phyloP scores from a whole-genome alignment of 2,113 vertebrate genomes.

The Galemys pyrenaicus region DNA sequence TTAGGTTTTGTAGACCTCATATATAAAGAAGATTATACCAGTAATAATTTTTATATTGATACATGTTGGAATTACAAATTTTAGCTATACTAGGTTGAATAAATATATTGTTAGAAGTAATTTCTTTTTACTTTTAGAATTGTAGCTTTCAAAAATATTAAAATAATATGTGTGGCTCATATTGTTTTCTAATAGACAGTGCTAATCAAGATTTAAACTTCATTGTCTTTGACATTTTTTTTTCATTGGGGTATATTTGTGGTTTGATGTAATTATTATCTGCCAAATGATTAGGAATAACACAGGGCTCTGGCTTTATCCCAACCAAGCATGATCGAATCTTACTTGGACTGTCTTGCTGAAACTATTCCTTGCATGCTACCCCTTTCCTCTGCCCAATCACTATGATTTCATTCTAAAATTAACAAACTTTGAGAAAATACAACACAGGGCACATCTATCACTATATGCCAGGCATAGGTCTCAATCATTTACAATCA shows the following conservation, averaged over 20 bases:
- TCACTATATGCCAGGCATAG: not conserved
- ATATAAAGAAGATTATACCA: not conserved
- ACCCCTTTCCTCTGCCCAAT: accelerated
- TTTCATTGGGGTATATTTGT: not conserved
- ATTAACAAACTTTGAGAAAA: not conserved
- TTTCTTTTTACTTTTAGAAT: constrained; percentile 28
- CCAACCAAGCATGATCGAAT: not conserved
- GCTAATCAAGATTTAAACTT: not conserved
- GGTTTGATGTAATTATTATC: not conserved
- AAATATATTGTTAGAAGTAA: not conserved
- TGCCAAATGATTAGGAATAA: not conserved
- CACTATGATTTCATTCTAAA: not conserved
- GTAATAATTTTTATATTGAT: not conserved
- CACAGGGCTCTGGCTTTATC: not conserved
- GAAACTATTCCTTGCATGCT: not conserved
- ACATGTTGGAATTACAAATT: not conserved
- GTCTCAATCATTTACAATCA: not conserved
- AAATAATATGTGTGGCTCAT: not conserved
- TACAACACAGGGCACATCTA: not conserved
- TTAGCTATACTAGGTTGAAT: not conserved
- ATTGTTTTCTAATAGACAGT: not conserved
- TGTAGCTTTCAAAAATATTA: not conserved
- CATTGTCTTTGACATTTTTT: not conserved
- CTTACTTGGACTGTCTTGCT: not conserved
- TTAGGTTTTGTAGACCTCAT: not conserved